phyloP scores from a whole-genome alignment of 2,888 invertebrate species.

The Pachycephus smyrnensis region DNA sequence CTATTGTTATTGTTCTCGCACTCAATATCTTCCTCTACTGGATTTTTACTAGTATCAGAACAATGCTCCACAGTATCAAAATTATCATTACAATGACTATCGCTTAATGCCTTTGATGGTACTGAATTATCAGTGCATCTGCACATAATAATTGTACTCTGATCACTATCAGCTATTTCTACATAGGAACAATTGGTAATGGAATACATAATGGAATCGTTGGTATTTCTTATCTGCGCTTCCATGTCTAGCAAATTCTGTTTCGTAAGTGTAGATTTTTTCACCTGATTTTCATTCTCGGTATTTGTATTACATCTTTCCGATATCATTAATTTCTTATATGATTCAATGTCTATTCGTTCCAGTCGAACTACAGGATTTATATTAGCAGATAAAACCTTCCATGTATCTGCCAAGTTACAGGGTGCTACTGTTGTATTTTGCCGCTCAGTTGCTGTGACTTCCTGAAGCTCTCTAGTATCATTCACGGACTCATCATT shows the following conservation, averaged over 20 bases:
- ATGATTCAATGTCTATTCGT: background rate
- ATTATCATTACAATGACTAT: background rate
- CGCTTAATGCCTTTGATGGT: background rate
- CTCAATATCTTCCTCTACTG: background rate
- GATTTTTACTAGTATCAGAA: background rate
- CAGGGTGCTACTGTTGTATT: background rate
- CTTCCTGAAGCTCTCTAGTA: background rate
- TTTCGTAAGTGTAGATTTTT: background rate
- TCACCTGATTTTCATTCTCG: background rate
- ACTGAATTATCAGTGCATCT: slow-evolving; percentile 22
- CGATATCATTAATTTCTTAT: background rate
- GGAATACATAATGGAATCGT: background rate
- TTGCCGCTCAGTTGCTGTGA: slow-evolving; percentile 3
- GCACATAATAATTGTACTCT: slow-evolving; percentile 40
- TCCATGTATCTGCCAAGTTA: background rate
- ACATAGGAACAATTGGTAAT: background rate
- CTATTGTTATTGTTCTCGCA: background rate
- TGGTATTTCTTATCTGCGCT: background rate
- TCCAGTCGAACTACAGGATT: slow-evolving; percentile 7
- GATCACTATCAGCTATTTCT: slow-evolving; percentile 32
- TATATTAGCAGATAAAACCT: background rate
- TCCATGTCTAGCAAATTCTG: background rate
- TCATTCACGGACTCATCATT: background rate
- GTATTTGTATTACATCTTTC: background rate
- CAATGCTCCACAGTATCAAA: background rate